phyloP scores from a whole-genome alignment of 2,888 invertebrate species.

The Pteria penguin region DNA sequence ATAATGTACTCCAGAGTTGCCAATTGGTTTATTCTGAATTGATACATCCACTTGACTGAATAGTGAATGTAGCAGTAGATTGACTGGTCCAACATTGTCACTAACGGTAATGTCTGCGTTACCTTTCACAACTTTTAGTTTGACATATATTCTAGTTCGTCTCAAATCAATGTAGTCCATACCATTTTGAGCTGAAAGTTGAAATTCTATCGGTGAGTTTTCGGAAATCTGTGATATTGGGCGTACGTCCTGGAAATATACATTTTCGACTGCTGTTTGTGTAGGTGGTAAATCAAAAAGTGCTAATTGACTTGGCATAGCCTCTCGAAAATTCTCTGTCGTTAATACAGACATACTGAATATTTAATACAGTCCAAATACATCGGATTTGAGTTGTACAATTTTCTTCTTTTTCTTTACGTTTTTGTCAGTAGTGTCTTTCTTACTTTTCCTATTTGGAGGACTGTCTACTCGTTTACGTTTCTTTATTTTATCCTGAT shows the following conservation, averaged over 20 bases:
- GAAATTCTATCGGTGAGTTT: slow-evolving; percentile 40
- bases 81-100: slow-evolving; percentile 24
- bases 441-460: background rate
- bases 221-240: slow-evolving; percentile 35
- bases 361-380: slow-evolving; percentile 17
- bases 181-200: slow-evolving; percentile 38
- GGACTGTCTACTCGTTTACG: background rate
- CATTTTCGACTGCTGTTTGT: slow-evolving; percentile 38
- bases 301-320: slow-evolving; percentile 26
- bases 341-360: slow-evolving; percentile 13
- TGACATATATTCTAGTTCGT: slow-evolving; percentile 26
- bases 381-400: slow-evolving; percentile 10
- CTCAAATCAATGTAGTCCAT: slow-evolving; percentile 27
- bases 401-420: background rate
- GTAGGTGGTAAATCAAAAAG: slow-evolving; percentile 43
- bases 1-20: background rate
- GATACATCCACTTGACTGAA: slow-evolving; percentile 26
- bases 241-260: slow-evolving; percentile 41
- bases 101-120: slow-evolving; percentile 7
- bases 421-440: background rate
- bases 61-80: slow-evolving; percentile 12
- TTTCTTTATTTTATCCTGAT: background rate
- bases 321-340: slow-evolving; percentile 6
- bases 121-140: slow-evolving; percentile 31
- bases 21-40: slow-evolving; percentile 15